A percentile compares a stretch with the other conserved stretches of the same genome.
Evolutionary conservation across 2,797 vertebrate genomes (phyloP).

Genomic region (Typhlichthys eigenmanni): DNA sequence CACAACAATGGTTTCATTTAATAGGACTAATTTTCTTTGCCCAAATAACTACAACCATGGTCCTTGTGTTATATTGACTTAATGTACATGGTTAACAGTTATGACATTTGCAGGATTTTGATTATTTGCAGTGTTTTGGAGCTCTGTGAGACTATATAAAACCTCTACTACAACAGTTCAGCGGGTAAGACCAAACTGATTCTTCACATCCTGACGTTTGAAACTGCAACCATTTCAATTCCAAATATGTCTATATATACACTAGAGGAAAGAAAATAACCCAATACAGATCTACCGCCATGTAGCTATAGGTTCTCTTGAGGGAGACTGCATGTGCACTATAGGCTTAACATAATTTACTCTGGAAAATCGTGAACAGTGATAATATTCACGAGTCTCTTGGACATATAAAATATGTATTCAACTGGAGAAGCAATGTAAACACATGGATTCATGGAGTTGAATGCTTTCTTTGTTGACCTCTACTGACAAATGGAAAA

Average conservation of each 20-base stretch:
- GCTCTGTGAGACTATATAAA: conserved; percentile 77
- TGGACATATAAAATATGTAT: background rate
- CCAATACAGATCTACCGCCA: conserved; percentile 12
- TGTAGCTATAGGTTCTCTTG: background rate
- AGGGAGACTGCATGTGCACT: background rate
- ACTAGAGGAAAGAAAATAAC: conserved; percentile 9
- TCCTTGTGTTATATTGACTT: conserved; percentile 46
- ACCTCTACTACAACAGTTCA: conserved; percentile 76
- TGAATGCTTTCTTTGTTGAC: conserved; percentile 10
- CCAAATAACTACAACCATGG: conserved; percentile 25
- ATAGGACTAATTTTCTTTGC: conserved; percentile 29
- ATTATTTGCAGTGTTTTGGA: conserved; percentile 81
- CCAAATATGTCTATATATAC: conserved; percentile 3
- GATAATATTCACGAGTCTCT: background rate
- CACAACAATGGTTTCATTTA: conserved; percentile 8
- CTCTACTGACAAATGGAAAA: background rate
- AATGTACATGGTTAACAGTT: conserved; percentile 71
- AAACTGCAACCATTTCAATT: conserved; percentile 26
- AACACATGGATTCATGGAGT: too few species aligned
- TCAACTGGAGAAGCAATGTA: background rate
- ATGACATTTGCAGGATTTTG: conserved; percentile 79
- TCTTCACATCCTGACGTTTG: conserved; percentile 74
- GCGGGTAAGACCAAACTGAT: conserved; percentile 83
- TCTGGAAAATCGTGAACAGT: background rate
- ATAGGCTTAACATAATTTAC: background rate